Evolutionary conservation across 1,140 invertebrate genomes (phyloP).

Genomic region (Medauroidea extradentata): DNA sequence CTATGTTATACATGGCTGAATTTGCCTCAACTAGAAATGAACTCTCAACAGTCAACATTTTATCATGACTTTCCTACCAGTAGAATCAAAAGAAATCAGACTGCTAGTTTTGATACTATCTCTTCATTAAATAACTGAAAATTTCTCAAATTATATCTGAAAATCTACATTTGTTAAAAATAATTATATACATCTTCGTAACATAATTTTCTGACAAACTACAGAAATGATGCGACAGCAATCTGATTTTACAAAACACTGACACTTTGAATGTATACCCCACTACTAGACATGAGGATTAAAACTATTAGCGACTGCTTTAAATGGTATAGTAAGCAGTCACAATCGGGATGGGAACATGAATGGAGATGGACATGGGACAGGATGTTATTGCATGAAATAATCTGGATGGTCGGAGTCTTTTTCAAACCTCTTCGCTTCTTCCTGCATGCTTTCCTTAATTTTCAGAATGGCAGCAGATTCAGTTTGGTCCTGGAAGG

Average conservation of each 20-base stretch:
- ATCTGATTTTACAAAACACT: conserved; percentile 22
- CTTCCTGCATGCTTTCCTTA: conserved; percentile 99
- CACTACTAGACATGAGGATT: neutral
- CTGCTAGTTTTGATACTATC: too few relatives aligned
- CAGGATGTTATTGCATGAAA: conserved; percentile 79
- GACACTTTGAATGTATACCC: conserved; percentile 10
- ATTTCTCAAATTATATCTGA: conserved; percentile 3
- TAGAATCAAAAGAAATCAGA: conserved; percentile 18
- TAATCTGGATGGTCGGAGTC: conserved; percentile 95
- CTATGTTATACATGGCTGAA: too few relatives aligned
- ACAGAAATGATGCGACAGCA: conserved; percentile 7
- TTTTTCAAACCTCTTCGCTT: conserved; percentile 99
- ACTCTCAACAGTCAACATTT: too few relatives aligned
- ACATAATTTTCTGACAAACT: neutral
- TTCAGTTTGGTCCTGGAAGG: conserved; percentile 92
- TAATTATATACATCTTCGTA: neutral
- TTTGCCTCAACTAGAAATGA: too few relatives aligned
- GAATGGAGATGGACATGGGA: conserved; percentile 13
- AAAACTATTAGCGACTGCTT: neutral
- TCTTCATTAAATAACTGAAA: conserved; percentile 3
- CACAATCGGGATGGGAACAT: neutral
- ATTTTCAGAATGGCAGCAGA: conserved; percentile 98
- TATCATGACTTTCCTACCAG: too few relatives aligned
- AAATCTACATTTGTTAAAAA: neutral
- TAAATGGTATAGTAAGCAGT: neutral